These are phyloP conservation scores for Cheirogaleus medius DNA, from an alignment of 2,113 vertebrate species.

Conservation along the genomic window DNA sequence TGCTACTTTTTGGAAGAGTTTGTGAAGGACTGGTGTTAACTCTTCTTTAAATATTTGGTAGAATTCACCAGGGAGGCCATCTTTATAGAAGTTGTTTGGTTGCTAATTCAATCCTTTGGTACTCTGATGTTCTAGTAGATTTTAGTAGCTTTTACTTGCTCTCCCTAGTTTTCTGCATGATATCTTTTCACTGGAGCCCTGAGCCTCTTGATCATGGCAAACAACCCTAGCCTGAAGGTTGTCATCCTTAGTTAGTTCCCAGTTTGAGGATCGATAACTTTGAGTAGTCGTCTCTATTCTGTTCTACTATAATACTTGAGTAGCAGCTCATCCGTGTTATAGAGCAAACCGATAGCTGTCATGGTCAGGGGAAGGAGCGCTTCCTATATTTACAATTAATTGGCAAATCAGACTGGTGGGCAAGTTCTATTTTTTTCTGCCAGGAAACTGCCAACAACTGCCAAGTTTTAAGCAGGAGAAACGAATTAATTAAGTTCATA, in stretches of 20 bases:
- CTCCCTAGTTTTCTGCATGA: neutral
- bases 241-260: neutral
- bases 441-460: neutral
- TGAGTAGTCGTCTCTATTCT: neutral
- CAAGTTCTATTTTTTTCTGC: slow-evolving; percentile 3
- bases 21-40: neutral
- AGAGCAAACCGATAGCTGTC: neutral
- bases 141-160: neutral
- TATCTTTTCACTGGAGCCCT: neutral
- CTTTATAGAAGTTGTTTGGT: neutral
- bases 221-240: neutral
- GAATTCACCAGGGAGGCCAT: neutral
- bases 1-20: neutral
- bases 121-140: neutral
- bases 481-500: neutral
- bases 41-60: neutral
- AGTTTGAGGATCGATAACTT: neutral
- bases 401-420: neutral
- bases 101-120: neutral
- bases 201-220: neutral
- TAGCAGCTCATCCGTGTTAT: neutral
- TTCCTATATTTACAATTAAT: neutral
- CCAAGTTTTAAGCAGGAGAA: slow-evolving; percentile 17
- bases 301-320: neutral
- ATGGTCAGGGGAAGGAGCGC: neutral